Percentiles rank a stretch among this genome's conserved stretches.
Conservation (phyloP, 2,113 vertebrate species). For the Phoxinus phoxinus region DNA sequence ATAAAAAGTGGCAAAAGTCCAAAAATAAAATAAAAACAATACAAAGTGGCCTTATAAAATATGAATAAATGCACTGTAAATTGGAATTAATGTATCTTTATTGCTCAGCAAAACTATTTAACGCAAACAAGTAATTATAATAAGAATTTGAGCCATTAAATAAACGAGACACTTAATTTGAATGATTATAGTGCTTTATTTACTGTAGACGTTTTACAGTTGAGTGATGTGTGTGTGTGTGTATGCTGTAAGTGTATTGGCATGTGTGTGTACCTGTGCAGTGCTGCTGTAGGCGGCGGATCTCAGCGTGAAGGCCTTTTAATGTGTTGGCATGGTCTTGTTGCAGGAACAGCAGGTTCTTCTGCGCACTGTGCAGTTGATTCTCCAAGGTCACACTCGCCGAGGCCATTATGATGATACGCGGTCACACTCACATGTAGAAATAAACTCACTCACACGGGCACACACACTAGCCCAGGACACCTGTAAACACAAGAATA, state of each 20-base stretch:
- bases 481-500: slow-evolving; percentile 52
- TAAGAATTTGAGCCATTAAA: background rate
- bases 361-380: slow-evolving; percentile 95
- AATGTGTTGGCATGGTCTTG: slow-evolving; percentile 91
- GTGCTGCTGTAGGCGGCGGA: slow-evolving; percentile 92
- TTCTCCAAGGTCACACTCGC: slow-evolving; percentile 88
- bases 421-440: slow-evolving; percentile 42
- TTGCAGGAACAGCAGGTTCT: slow-evolving; percentile 95
- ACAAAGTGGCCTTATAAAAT: background rate
- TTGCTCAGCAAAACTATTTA: background rate
- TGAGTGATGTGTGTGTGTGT: background rate
- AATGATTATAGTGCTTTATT: background rate
- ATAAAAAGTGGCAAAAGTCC: background rate
- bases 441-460: slow-evolving; percentile 23
- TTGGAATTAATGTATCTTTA: background rate
- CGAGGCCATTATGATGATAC: slow-evolving; percentile 82
- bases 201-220: background rate
- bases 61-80: background rate
- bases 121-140: background rate
- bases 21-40: background rate
- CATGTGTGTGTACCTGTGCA: slow-evolving; percentile 70
- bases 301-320: slow-evolving; percentile 91
- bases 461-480: slow-evolving; percentile 27
- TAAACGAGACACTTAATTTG: background rate
- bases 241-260: slow-evolving; percentile 4